These are phyloP conservation scores for Raja brachyura DNA, from an alignment of 2,113 vertebrate genomes.

Conservation along the genomic window DNA sequence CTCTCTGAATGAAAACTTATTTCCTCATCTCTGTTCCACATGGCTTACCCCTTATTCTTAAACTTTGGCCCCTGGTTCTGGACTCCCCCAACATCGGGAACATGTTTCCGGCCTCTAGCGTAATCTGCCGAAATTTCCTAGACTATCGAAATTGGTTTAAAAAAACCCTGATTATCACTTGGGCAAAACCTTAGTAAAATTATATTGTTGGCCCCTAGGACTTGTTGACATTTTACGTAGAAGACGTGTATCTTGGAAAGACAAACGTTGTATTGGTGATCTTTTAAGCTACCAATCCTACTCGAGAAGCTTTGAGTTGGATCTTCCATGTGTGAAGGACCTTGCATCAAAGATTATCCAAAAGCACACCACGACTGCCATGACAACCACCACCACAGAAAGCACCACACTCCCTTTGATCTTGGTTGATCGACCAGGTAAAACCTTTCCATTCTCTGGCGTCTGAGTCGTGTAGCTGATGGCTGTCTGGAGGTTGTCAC, in stretches of 20 bases:
- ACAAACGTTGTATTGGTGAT: constrained; percentile 4
- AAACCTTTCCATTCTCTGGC: constrained; percentile 12
- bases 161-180: neutral
- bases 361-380: neutral
- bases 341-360: constrained; percentile 6
- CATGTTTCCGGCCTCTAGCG: no score
- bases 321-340: constrained; percentile 11
- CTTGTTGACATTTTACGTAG: neutral
- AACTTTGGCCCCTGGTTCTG: no score
- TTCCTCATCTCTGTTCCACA: no score
- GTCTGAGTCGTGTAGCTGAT: neutral
- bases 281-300: constrained; percentile 19
- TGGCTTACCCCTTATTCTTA: no score
- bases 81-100: no score
- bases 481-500: neutral
- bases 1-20: no score
- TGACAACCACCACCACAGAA: neutral
- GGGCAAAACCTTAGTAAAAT: constrained; percentile 13
- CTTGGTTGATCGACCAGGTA: constrained; percentile 10
- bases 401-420: constrained; percentile 1
- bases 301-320: neutral
- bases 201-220: constrained; percentile 33
- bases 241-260: constrained; percentile 5
- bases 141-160: neutral
- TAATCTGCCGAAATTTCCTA: neutral